Evolutionary conservation across 2,797 vertebrate species (phyloP), one percentile per base, ranked within the genome.

Genomic region (Graptemys geographica): DNA sequence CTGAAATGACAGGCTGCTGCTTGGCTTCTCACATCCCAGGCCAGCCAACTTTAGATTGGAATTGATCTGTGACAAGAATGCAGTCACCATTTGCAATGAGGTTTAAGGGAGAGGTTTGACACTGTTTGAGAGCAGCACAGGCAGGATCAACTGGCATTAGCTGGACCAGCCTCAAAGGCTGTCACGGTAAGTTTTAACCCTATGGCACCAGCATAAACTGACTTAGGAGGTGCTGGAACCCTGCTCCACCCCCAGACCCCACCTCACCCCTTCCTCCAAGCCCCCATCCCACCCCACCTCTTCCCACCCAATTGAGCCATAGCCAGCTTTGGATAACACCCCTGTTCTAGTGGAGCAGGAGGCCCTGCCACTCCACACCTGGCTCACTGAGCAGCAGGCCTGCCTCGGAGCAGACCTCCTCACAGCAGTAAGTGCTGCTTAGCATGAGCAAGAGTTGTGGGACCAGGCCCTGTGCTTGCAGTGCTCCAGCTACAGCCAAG

Each of bases 51-150:
- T 69, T 1, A 1, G 51, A 1, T 1, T 16, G 90, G 44, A 8
- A 69, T 37, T 92, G 19, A 33, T 27, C 4, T 27, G 6, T 15
- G 51, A 47, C 83, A 72, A 41, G 59, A 89, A 79, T 84, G 55
- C 16, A 37, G 47, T 31, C 74, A 16, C 41, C 25, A 27, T 85
- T 37, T 76, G 41, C n/a, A 5, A 65, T 25, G 53, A 31, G 9
- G 8, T 27, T 55, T 78, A 69, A 11, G 59, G 53, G 27, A 2
- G 2, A 83, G 86, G n/a, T 8, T 0, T 2, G 59, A 79, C 16
- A 55, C 59, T n/a, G 0, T 0, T 0, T 33, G 28, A 12, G 49
- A 49, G 80, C 15, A 79, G 18, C 0, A 3, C 53, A 53, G 52
- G 51, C 47, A 56, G 47, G 41, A 82, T 86, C 85, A 52, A 49